Conservation (phyloP, 2,797 vertebrate species). For the Euphonia xanthogaster region DNA sequence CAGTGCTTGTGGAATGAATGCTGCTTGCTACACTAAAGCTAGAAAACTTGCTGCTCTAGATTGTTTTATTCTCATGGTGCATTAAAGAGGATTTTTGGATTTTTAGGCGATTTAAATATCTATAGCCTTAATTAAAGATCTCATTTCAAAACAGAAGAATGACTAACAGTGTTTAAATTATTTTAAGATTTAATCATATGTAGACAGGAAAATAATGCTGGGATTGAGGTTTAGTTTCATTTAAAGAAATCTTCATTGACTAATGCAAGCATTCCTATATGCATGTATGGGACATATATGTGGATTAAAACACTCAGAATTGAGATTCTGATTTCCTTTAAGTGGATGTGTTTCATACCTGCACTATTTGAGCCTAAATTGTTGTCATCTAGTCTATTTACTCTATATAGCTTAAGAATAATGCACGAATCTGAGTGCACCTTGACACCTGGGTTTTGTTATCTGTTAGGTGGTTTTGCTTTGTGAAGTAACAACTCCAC, state of each 20-base stretch:
- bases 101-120: not conserved
- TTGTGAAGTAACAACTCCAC: not conserved
- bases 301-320: not conserved
- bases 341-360: not conserved
- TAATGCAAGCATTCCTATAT: not conserved
- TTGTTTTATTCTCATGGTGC: not conserved
- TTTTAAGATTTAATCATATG: not conserved
- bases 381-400: not conserved
- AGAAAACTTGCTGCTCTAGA: not conserved
- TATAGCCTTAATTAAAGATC: not conserved
- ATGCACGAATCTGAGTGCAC: not conserved
- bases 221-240: not conserved
- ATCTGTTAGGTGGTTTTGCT: not conserved
- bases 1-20: not conserved
- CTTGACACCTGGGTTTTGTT: not conserved
- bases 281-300: not conserved
- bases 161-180: not conserved
- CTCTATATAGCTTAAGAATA: not conserved
- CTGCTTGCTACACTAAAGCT: not conserved
- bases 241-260: not conserved
- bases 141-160: not conserved
- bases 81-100: not conserved
- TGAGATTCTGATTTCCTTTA: not conserved
- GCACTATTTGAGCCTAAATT: not conserved
- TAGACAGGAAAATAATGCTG: not conserved